Evolutionary conservation across 2,797 vertebrate genomes (phyloP).

Genomic region (Pogoniulus pusillus): DNA sequence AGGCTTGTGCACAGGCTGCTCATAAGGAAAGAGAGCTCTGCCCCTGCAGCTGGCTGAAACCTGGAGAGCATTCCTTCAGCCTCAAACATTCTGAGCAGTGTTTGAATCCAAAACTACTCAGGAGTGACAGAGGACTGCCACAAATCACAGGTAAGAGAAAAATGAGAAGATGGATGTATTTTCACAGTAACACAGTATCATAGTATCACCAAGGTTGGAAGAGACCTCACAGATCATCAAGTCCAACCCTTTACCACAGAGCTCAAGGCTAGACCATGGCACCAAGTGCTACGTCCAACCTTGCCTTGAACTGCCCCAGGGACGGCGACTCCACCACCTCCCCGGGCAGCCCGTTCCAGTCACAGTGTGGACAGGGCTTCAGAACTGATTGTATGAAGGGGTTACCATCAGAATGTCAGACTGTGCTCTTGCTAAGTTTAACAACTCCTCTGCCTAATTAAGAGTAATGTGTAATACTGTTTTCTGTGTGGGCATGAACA

Average conservation of each 20-base stretch:
- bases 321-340: too few species aligned
- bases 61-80: not conserved
- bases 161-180: not conserved
- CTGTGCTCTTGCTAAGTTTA: slow-evolving; percentile 10
- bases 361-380: not conserved
- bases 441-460: not conserved
- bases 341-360: too few species aligned
- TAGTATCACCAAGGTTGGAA: too few species aligned
- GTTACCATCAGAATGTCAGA: not conserved
- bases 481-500: not conserved
- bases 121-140: not conserved
- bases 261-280: too few species aligned
- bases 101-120: not conserved
- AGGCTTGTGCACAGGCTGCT: not conserved
- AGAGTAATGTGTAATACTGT: not conserved
- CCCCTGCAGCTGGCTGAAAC: not conserved
- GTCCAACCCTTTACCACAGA: too few species aligned
- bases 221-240: too few species aligned
- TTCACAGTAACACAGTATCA: too few species aligned
- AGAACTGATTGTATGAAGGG: not conserved
- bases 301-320: too few species aligned
- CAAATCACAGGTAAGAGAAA: not conserved
- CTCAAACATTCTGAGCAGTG: not conserved
- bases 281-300: too few species aligned
- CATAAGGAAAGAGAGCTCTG: not conserved